Evolutionary conservation across 2,797 vertebrate species (phyloP).

Genomic region (Anas acuta): DNA sequence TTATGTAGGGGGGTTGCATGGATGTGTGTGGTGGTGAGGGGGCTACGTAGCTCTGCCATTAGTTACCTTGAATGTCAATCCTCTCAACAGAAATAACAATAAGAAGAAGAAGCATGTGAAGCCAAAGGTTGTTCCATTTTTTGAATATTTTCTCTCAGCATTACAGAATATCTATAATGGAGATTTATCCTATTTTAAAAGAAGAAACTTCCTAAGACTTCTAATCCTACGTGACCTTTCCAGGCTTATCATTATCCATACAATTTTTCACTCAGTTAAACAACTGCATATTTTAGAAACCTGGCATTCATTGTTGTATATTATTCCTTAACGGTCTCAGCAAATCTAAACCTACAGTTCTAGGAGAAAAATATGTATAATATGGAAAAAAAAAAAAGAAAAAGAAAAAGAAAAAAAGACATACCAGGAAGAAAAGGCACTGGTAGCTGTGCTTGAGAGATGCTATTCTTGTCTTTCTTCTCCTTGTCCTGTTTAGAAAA

Average conservation of each 20-base stretch:
- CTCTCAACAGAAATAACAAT: neutral
- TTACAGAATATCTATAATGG: neutral
- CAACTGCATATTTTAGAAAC: neutral
- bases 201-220: neutral
- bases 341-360: neutral
- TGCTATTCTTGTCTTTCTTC: neutral
- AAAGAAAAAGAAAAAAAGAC: neutral
- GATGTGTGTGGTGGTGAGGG: neutral
- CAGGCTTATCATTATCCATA: neutral
- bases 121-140: neutral
- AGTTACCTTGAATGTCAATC: neutral
- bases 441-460: neutral
- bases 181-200: neutral
- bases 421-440: neutral
- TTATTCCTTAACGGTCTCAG: neutral
- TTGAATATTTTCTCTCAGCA: neutral
- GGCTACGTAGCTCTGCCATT: neutral
- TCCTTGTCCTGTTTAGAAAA: neutral
- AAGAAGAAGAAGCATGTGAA: neutral
- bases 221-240: neutral
- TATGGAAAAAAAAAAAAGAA: no score
- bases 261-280: neutral
- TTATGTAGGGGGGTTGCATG: rapidly evolving
- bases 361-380: neutral
- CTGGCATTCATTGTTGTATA: neutral